These are phyloP conservation scores for Hippasteria phrygiana DNA, from an alignment of 53 echinoderm and acorn worm species.

Conservation along the genomic window DNA sequence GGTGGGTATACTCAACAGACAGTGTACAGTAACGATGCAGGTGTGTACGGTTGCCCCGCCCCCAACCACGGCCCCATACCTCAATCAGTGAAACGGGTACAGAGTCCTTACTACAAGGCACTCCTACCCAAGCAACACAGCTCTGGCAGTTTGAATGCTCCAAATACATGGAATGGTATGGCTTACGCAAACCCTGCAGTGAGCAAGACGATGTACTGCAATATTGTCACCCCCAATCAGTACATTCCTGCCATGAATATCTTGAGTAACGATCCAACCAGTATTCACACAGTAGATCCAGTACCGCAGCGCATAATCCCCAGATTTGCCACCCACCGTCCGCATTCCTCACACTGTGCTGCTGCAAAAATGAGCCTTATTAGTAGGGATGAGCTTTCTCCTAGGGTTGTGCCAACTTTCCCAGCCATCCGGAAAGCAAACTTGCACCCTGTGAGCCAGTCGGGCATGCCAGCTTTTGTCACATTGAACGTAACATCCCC, in stretches of 20 bases:
- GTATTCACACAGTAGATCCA: neutral
- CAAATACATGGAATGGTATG: neutral
- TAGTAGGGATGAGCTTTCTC: neutral
- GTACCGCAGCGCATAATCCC: conserved; percentile 13
- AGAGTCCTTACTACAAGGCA: too few species aligned
- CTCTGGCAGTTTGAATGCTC: neutral
- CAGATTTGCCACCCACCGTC: neutral
- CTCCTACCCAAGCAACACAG: too few species aligned
- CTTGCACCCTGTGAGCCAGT: neutral
- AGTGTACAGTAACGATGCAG: neutral
- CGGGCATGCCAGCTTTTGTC: neutral
- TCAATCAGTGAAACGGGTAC: too few species aligned
- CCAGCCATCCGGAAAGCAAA: neutral
- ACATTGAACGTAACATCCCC: neutral
- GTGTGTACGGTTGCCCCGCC: too few species aligned
- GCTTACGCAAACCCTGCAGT: neutral
- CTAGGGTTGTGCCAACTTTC: conserved; percentile 54
- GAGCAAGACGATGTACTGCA: neutral
- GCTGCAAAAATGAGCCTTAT: neutral
- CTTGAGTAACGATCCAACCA: neutral
- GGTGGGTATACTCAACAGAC: neutral
- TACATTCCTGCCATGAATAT: neutral
- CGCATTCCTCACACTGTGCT: neutral
- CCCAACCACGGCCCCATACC: too few species aligned
- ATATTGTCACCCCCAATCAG: neutral